phyloP scores from a whole-genome alignment of 2,888 invertebrate species.

The Lycocerus yunnanus region DNA sequence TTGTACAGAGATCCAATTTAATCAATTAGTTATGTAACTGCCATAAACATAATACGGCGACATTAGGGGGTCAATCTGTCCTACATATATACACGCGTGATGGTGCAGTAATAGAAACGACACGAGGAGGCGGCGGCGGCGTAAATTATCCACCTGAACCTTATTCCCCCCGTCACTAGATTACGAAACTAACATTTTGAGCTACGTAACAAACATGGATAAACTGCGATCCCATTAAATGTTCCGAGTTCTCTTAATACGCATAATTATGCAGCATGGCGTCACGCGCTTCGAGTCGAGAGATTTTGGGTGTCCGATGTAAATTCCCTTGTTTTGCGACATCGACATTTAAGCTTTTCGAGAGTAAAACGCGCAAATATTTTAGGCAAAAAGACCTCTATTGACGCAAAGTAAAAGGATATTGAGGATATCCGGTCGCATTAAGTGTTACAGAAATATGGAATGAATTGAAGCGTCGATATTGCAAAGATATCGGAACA shows the following conservation, averaged over 20 bases:
- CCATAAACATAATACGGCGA: not conserved
- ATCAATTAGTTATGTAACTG: not conserved
- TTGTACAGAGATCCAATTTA: not conserved
- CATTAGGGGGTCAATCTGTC: not conserved
- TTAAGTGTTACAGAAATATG: constrained; percentile 31
- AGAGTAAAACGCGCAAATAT: not conserved
- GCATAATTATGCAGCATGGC: constrained; percentile 25
- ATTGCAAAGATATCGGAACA: constrained; percentile 32
- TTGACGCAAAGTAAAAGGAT: constrained; percentile 24
- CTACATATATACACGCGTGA: not conserved
- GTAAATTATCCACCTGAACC: not conserved
- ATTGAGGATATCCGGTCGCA: constrained; percentile 28
- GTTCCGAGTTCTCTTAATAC: constrained; percentile 22
- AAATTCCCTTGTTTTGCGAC: not conserved
- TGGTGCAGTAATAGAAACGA: not conserved
- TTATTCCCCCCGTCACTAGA: not conserved
- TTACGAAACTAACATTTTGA: not conserved
- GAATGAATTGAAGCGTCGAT: constrained; percentile 36
- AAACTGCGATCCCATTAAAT: constrained; percentile 18
- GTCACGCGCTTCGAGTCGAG: constrained; percentile 13
- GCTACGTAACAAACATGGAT: constrained; percentile 13
- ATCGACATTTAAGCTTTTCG: not conserved
- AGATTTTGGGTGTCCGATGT: not conserved
- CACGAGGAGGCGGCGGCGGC: not conserved
- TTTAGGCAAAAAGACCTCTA: not conserved